Evolutionary conservation across 1,140 invertebrate genomes (phyloP), one percentile per base, ranked within the genome.

Genomic region (Musca vetustissima): DNA sequence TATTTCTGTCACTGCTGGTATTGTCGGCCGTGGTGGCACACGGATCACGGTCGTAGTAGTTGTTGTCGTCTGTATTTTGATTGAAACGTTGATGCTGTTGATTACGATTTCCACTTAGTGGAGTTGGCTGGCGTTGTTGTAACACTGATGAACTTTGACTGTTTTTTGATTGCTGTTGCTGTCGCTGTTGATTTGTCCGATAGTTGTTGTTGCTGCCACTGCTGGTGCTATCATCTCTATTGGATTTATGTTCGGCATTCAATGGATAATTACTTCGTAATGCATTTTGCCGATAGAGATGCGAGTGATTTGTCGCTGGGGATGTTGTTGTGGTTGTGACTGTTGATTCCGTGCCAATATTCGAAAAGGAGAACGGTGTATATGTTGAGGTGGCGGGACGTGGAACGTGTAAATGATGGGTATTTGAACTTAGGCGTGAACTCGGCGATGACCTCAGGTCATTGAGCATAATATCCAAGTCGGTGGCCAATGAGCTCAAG

Each of bases 391-490:
- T 57, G 15, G 57, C 32, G n/a, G 49, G 53, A 25, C 66, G 68
- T 66, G 48, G 69, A 7, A 43, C 36, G 0, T 25, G 75, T 69
- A 47, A 75, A 72, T 53, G 81, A 70, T 64, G 72, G 11, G 53
- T 43, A 61, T 71, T 48, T 36, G 71, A 66, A 17, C 67, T 47
- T 11, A 72, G 65, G 28, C 71, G 69, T 59, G 71, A 69, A 43
- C 64, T 68, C 22, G 84, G 84, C 57, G 83, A 77, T 65, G 84
- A 80, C 66, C 87, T 85, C 48, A 89, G 78, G 76, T 89, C 88
- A 74, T 84, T 88, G 50, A 89, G 82, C 83, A 89, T 86, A 68
- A 86, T 84, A 81, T 89, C 88, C 78, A 89, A 76, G 81, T 89
- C 88, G 74, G 81, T 88, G 67, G 88, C 87, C 71, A 89, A 83